Evolutionary conservation across 1,140 invertebrate species (phyloP), one percentile per base, ranked within the genome.

Genomic region (Drosophila repletoides): DNA sequence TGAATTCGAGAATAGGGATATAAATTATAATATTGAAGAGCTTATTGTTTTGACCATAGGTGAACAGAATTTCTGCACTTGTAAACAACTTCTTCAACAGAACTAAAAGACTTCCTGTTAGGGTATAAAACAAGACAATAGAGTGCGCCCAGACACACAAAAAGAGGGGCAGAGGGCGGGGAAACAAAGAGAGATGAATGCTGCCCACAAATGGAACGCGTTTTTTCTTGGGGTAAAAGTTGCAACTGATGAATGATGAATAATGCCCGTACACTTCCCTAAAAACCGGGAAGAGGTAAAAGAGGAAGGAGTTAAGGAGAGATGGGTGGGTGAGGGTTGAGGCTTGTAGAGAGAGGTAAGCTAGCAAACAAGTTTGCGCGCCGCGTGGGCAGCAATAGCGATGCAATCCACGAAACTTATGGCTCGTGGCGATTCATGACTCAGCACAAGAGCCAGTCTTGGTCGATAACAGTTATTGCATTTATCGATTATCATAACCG

Each of bases 401-500:
- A 7, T 15, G 22, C 43, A 36, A 19, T 56, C 12, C 12, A n/a
- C n/a, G n/a, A 46, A 51, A 9, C 21, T 41, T 65, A 53, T 67
- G 64, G 56, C 64, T 67, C 64, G 64, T 67, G 64, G 64, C 64
- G 64, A 67, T 46, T 67, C 56, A 67, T 67, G 64, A 67, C 56
- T 61, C 64, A 67, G 38, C n/a, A n/a, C n/a, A 61, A 61, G 45
- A 60, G 43, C 28, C 17, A 14, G 19, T 34, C 0, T 7, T 41
- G 40, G 1, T 36, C 26, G 53, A 49, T 60, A 60, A 40, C 33
- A 24, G 24, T 24, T 2, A 9, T 40, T 28, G 63, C 55, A 60
- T 26, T 67, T 29, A 61, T 61, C 64, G 53, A 59, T 66, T 48
- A 40, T 34, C 12, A 28, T 49, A 28, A 28, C 17, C 7, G 5